Base-by-base conservation (phyloP, 64 coral and sea anemone genomes). In the Trachythela sp. region DNA sequence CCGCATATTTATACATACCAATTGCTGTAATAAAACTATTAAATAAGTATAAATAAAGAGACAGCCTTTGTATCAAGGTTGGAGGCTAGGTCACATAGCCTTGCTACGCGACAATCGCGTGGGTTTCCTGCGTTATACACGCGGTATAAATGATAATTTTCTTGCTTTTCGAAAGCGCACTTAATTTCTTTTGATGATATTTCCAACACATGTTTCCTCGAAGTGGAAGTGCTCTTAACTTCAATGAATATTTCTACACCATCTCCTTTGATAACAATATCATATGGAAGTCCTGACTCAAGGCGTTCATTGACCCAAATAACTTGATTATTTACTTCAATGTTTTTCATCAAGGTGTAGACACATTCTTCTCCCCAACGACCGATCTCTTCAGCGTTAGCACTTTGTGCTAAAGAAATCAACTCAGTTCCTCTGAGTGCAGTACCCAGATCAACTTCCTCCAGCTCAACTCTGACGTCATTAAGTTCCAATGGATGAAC, bases 321-420 rank as follows among this genome's bases (percentile, higher is more conserved):
- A 67, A 92, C 83, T 84, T 92, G 71, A 36, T 35, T 24, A 49
- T 37, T 13, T 10, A 13, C 2, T 20, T 89, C 34, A n/a, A 32
- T 83, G 59, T 88, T 80, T 11, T 88, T 67, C 22, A 60, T 36
- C 49, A 93, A 84, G 3, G 76, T 83, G 50, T 89, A 93, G 17
- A 93, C 92, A 43, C 86, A 86, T 29, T 54, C 36, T 13, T 93
- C 92, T 76, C 92, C 92, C 87, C 87, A 89, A 32, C 87, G 92
- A 48, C 92, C 92, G 36, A 93, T 54, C 24, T 89, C 92, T 58
- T 89, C 84, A 36, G 35, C 51, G 60, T 89, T 89, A 48, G 87
- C 33, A 40, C 56, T 89, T 0, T 93, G 80, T 15, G 22, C 40
- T 20, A 58, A 18, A 17, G 76, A 38, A n/a, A 85, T 67, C 38